Percentiles rank a stretch among this genome's conserved stretches.
phyloP scores from a whole-genome alignment of 1,140 invertebrate species.

The Brachionus sp. region DNA sequence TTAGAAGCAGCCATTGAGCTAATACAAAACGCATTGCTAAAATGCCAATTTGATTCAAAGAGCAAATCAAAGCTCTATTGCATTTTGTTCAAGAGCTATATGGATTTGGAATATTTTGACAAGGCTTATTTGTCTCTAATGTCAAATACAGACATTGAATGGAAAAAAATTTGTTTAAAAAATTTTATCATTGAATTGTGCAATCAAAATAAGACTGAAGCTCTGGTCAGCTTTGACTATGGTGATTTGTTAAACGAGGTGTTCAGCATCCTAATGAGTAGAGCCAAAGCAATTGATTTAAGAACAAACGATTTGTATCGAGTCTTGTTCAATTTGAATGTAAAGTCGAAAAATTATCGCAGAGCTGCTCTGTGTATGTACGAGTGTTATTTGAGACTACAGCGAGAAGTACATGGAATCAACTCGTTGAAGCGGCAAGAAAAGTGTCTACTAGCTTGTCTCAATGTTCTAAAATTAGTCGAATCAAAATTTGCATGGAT shows the following conservation, averaged over 20 bases:
- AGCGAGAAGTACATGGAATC: neutral
- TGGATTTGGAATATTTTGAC: constrained; percentile 40
- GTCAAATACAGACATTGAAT: constrained; percentile 32
- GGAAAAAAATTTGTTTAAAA: constrained; percentile 32
- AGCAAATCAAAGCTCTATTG: constrained; percentile 38
- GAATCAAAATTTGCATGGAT: constrained; percentile 11
- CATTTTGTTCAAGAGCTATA: constrained; percentile 40
- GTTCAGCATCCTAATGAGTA: neutral
- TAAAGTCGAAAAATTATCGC: constrained; percentile 4
- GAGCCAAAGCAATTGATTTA: constrained; percentile 25
- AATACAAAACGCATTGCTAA: neutral
- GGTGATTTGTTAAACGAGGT: constrained; percentile 29
- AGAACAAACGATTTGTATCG: constrained; percentile 11
- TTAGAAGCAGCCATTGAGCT: constrained; percentile 24
- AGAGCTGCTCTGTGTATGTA: constrained; percentile 29
- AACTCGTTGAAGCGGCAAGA: constrained; percentile 34
- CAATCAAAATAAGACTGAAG: constrained; percentile 18
- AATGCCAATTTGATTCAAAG: constrained; percentile 9
- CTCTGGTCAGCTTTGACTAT: constrained; percentile 33
- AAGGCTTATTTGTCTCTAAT: constrained; percentile 3
- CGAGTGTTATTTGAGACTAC: constrained; percentile 19
- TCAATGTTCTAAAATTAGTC: constrained; percentile 23
- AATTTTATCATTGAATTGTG: constrained; percentile 44
- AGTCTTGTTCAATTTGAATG: neutral
- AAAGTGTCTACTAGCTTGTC: constrained; percentile 24